Conservation (phyloP, 2,888 invertebrate genomes). For the Choristoneura rosaceana region DNA sequence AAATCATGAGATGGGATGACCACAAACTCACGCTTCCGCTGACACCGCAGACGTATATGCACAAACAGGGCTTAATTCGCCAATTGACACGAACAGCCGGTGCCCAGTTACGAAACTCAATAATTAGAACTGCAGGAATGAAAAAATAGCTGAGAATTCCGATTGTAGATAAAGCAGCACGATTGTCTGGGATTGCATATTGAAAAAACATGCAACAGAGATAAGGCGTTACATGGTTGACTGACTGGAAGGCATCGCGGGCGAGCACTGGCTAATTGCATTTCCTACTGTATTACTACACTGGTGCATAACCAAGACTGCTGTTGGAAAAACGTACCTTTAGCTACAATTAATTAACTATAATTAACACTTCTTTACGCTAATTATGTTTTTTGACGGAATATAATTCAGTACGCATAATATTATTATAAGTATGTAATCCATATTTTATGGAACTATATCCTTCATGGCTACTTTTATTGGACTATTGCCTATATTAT, state of each 20-base stretch:
- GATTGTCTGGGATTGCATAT: constrained; percentile 84
- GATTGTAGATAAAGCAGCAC: constrained; percentile 78
- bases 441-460: not conserved
- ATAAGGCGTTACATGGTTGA: constrained; percentile 82
- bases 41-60: not conserved
- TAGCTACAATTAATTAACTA: constrained; percentile 7
- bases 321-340: constrained; percentile 43
- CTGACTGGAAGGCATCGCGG: constrained; percentile 75
- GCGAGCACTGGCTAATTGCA: constrained; percentile 77
- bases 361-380: constrained; percentile 3
- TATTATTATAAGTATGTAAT: not conserved
- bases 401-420: not conserved
- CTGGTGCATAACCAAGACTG: constrained; percentile 58
- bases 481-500: too few relatives aligned
- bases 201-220: constrained; percentile 85
- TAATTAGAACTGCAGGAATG: constrained; percentile 80
- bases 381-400: not conserved
- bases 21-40: too few relatives aligned
- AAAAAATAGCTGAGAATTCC: constrained; percentile 82
- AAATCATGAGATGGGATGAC: too few relatives aligned
- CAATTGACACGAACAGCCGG: constrained; percentile 76
- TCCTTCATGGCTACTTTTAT: too few relatives aligned
- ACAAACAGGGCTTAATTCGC: constrained; percentile 46
- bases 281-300: constrained; percentile 82
- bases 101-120: constrained; percentile 78